A percentile compares a stretch with the other conserved stretches of the same genome.
phyloP scores from a whole-genome alignment of 2,888 invertebrate species.

The Dicyrtomina minuta region DNA sequence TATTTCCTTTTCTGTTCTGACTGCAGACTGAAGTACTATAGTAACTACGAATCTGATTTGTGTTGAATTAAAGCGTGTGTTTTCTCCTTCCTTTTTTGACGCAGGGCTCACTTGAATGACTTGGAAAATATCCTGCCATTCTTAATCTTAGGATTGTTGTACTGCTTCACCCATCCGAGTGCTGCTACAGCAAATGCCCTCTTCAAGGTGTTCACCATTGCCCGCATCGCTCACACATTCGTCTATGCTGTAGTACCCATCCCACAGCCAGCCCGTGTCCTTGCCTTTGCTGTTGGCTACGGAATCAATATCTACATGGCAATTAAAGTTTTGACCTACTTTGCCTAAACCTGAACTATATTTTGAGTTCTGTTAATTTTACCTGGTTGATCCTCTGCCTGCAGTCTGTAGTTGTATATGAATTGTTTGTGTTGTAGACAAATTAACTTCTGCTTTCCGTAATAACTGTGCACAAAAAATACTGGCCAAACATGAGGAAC shows the following conservation, averaged over 20 bases:
- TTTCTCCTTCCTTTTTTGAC: neutral
- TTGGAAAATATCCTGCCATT: constrained; percentile 66
- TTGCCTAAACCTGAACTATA: too few species aligned
- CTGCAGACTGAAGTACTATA: too few species aligned
- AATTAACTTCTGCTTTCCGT: too few species aligned
- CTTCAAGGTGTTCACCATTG: constrained; percentile 63
- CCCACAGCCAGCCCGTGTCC: constrained; percentile 63
- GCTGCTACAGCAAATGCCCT: constrained; percentile 60
- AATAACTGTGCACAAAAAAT: too few species aligned
- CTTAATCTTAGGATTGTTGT: constrained; percentile 64
- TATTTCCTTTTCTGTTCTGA: too few species aligned
- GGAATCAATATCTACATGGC: constrained; percentile 61
- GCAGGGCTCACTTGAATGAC: constrained; percentile 70
- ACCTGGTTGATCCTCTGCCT: too few species aligned
- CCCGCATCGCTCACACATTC: constrained; percentile 65
- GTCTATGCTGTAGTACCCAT: constrained; percentile 66
- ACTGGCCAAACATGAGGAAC: too few species aligned
- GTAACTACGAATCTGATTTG: too few species aligned
- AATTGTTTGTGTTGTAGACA: too few species aligned
- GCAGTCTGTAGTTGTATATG: too few species aligned
- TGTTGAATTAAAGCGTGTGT: too few species aligned
- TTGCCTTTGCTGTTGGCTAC: constrained; percentile 59
- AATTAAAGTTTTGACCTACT: constrained; percentile 39
- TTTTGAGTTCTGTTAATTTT: too few species aligned
- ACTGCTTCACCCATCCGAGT: constrained; percentile 64